Evolutionary conservation across 2,113 vertebrate species (phyloP).

Genomic region (Tonatia bakeri): DNA sequence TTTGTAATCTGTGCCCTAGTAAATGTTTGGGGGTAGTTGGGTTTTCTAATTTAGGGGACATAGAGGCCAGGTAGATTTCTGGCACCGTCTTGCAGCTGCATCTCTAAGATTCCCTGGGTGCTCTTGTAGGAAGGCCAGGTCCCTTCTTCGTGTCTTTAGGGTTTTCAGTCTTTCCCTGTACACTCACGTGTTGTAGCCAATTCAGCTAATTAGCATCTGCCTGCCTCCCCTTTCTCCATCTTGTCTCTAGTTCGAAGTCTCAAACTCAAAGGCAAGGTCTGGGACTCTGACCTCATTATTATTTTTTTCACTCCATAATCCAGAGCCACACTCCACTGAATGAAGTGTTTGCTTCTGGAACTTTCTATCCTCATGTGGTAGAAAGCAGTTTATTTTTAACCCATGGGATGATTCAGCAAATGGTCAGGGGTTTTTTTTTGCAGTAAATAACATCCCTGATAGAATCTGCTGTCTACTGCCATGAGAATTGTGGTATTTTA

Average conservation of each 20-base stretch:
- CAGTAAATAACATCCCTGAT: not conserved
- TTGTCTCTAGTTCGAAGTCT: not conserved
- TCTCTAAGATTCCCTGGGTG: not conserved
- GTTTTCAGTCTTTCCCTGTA: not conserved
- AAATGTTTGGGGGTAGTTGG: not conserved
- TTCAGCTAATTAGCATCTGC: not conserved
- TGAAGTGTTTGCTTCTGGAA: not conserved
- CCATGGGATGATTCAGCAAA: not conserved
- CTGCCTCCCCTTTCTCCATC: not conserved
- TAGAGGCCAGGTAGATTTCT: not conserved
- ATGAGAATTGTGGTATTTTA: not conserved
- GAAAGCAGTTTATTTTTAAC: not conserved
- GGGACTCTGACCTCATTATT: not conserved
- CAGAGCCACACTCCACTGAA: not conserved
- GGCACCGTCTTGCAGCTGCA: rapidly evolving
- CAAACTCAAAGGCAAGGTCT: not conserved
- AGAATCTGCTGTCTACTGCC: not conserved
- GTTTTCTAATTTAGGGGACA: not conserved
- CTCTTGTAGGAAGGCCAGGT: rapidly evolving
- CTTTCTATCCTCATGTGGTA: not conserved
- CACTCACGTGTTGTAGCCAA: not conserved
- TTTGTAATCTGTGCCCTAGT: not conserved
- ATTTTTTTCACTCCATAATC: not conserved
- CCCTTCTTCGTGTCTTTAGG: not conserved
- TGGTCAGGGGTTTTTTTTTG: not conserved